Percentiles rank a stretch among this genome's conserved stretches.
phyloP scores from a whole-genome alignment of 2,888 invertebrate genomes.

The Limnephilus marmoratus region DNA sequence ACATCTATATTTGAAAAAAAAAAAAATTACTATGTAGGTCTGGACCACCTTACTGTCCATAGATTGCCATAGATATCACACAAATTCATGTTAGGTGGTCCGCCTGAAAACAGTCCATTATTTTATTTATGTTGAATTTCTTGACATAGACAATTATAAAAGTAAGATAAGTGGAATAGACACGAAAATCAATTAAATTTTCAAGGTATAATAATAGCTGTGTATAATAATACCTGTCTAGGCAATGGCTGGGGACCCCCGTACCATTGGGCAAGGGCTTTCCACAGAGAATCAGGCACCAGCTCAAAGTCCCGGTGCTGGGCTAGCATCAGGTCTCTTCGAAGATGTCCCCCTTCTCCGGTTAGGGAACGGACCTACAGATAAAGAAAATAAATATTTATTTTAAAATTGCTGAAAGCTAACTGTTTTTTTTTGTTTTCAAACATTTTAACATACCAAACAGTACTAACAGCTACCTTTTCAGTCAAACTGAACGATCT shows the following conservation, averaged over 20 bases:
- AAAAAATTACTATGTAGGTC: too few relatives aligned
- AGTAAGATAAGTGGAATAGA: neutral
- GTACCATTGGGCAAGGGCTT: conserved; percentile 91
- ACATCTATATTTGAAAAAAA: too few relatives aligned
- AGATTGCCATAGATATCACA: too few relatives aligned
- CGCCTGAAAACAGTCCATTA: neutral
- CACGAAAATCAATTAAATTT: neutral
- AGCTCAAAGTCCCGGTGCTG: conserved; percentile 91
- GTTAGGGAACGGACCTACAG: conserved; percentile 83
- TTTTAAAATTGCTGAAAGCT: neutral
- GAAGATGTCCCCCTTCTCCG: conserved; percentile 91
- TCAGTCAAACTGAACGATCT: too few relatives aligned
- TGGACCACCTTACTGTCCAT: too few relatives aligned
- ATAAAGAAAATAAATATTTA: neutral
- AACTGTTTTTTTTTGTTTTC: neutral
- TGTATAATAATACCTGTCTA: conserved; percentile 77
- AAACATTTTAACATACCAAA: too few relatives aligned
- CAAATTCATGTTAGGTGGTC: too few relatives aligned
- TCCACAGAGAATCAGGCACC: conserved; percentile 91
- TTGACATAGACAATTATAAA: neutral
- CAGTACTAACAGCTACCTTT: too few relatives aligned
- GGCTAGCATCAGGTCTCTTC: conserved; percentile 84
- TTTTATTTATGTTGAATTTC: neutral
- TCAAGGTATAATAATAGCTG: neutral
- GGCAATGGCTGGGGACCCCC: conserved; percentile 88